Percentiles rank a stretch among this genome's conserved stretches.
Conservation (phyloP, 2,113 vertebrate species). For the Odontophorus gujanensis region DNA sequence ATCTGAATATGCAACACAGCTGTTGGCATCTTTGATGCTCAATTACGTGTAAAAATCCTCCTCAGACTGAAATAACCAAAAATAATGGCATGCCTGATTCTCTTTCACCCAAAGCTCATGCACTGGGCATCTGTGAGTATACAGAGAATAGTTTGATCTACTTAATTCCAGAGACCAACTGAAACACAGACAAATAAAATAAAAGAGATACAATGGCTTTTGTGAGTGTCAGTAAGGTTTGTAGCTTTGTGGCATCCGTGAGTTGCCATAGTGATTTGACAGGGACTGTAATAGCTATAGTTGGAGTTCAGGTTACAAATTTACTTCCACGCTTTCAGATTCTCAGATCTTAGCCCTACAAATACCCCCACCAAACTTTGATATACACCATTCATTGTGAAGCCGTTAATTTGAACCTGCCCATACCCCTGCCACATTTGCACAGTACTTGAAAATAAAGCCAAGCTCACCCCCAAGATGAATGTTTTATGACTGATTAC, state of each 20-base stretch:
- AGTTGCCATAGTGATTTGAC: slow-evolving; percentile 34
- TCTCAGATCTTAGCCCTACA: background rate
- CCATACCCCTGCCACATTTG: background rate
- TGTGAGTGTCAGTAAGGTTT: background rate
- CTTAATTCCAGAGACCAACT: background rate
- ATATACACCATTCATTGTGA: background rate
- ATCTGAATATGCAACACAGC: background rate
- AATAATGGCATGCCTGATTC: fast-evolving
- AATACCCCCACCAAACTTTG: background rate
- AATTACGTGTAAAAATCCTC: background rate
- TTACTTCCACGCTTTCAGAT: background rate
- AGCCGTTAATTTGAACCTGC: background rate
- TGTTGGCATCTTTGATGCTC: background rate
- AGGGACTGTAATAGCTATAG: background rate
- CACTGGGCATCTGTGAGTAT: fast-evolving
- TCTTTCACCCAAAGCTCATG: background rate
- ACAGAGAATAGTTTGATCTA: background rate
- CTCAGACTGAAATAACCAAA: background rate
- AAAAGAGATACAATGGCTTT: background rate
- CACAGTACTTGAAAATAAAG: background rate
- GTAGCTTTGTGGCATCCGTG: background rate
- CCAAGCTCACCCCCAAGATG: background rate
- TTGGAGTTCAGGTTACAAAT: background rate
- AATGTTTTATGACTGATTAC: background rate
- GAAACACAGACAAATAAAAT: background rate